Percentiles rank a stretch among this genome's conserved stretches.
These are phyloP conservation scores for Callopanchax toddi DNA, from an alignment of 2,113 vertebrate species.

Conservation along the genomic window DNA sequence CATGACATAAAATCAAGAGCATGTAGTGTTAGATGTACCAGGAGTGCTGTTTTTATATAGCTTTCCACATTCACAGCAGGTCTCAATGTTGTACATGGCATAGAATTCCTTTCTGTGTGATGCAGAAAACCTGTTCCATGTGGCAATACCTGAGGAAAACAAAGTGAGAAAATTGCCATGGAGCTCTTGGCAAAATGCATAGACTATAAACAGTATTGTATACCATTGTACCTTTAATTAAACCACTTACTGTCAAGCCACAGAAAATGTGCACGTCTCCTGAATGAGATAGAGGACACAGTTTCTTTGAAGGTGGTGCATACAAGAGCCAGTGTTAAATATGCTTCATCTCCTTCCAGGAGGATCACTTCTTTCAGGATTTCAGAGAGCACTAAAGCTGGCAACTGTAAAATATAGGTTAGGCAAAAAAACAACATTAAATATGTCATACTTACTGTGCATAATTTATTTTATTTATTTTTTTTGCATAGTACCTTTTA, in stretches of 20 bases:
- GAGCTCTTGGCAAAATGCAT: neutral
- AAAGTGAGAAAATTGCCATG: neutral
- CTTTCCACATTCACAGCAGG: neutral
- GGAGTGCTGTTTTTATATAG: neutral
- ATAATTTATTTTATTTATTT: too few relatives aligned
- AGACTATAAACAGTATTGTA: neutral
- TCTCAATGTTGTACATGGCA: neutral
- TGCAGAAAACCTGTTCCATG: neutral
- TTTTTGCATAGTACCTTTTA: too few relatives aligned
- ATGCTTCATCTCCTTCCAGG: slow-evolving; percentile 3
- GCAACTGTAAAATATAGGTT: slow-evolving; percentile 1
- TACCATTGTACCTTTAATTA: neutral
- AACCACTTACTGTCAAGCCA: neutral
- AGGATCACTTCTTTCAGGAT: neutral
- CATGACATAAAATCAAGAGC: neutral
- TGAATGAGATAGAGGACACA: neutral
- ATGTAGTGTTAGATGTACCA: neutral
- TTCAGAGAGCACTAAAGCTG: neutral
- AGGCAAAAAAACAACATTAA: slow-evolving; percentile 1
- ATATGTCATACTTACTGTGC: neutral
- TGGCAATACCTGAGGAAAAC: neutral
- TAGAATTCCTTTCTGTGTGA: neutral
- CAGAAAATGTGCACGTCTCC: neutral
- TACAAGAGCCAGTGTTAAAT: slow-evolving; percentile 1
- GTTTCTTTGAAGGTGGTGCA: slow-evolving; percentile 3